Percentiles rank a stretch among this genome's conserved stretches.
These are phyloP conservation scores for Maconellicoccus hirsutus DNA, from an alignment of 1,140 invertebrate genomes.

Conservation along the genomic window DNA sequence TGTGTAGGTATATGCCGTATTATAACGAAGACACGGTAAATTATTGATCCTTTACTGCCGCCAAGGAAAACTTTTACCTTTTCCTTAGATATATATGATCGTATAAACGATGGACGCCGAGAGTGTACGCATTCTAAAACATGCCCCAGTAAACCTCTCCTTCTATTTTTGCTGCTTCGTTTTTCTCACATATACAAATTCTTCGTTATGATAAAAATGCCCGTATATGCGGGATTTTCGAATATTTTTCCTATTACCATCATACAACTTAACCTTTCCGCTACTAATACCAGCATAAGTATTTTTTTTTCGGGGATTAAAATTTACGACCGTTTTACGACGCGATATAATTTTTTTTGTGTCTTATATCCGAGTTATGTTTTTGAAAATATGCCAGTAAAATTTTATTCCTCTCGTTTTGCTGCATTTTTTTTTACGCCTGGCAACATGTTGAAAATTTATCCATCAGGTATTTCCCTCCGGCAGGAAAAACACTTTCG, in stretches of 20 bases:
- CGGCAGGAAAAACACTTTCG: too few species aligned
- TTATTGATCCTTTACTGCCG: conserved; percentile 3
- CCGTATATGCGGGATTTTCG: neutral
- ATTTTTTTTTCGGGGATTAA: neutral
- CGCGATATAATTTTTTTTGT: neutral
- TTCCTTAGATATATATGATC: neutral
- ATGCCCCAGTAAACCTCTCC: too few species aligned
- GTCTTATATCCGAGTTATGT: neutral
- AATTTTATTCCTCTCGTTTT: neutral
- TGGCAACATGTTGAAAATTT: neutral
- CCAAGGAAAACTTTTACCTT: neutral
- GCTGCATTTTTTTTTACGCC: neutral
- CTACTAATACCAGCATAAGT: neutral
- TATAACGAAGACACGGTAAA: conserved; percentile 8
- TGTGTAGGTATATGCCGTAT: neutral
- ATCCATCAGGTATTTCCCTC: neutral
- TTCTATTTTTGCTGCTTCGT: too few species aligned
- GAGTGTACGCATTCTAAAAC: too few species aligned
- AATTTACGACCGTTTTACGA: conserved; percentile 4
- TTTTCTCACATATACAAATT: neutral
- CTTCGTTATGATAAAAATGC: neutral
- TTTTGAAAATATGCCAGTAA: neutral
- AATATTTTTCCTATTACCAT: neutral
- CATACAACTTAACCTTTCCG: neutral
- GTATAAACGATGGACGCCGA: neutral